Conservation (phyloP, 2,113 vertebrate genomes). For the Tympanuchus pallidicinctus region DNA sequence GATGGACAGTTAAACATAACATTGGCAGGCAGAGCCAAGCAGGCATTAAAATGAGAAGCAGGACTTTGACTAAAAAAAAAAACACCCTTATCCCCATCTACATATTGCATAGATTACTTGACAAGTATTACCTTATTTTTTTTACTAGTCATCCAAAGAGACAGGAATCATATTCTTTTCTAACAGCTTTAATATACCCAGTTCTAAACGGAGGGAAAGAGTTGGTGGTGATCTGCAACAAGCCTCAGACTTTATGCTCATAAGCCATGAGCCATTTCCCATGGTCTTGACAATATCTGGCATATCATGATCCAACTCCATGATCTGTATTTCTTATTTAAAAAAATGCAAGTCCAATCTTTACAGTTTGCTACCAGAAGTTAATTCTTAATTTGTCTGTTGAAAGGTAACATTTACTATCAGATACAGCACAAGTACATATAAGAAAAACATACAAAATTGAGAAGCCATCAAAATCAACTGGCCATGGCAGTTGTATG, state of each 20-base stretch:
- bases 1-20: not conserved
- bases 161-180: not conserved
- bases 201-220: not conserved
- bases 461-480: not conserved
- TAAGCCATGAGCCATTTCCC: not conserved
- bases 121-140: not conserved
- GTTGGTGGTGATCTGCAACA: not conserved
- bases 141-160: not conserved
- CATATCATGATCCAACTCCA: not conserved
- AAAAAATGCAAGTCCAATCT: not conserved
- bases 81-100: not conserved
- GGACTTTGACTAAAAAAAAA: not conserved
- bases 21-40: not conserved
- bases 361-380: not conserved
- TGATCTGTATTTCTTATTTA: not conserved
- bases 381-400: not conserved
- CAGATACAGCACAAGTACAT: not conserved
- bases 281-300: not conserved
- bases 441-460: not conserved
- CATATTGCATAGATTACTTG: not conserved
- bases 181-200: not conserved
- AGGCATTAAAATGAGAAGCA: not conserved
- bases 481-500: not conserved
- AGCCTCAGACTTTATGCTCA: not conserved
- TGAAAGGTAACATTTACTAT: not conserved